Evolutionary conservation across 2,797 vertebrate genomes (phyloP), one percentile per base, ranked within the genome.

Genomic region (Premnoplex brunnescens): DNA sequence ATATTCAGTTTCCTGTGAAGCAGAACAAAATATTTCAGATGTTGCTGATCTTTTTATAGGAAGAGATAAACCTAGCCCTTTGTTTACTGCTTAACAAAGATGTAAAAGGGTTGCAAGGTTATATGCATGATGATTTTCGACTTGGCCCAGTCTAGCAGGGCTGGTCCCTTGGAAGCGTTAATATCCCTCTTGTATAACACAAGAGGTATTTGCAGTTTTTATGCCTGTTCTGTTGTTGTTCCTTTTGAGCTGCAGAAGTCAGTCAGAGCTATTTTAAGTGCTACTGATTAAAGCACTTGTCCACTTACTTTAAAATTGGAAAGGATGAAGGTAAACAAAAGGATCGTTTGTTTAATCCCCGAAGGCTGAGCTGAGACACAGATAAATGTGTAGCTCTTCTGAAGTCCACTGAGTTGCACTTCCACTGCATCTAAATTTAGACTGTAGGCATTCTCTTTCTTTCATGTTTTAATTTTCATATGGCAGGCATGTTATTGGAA

Each of bases 281-380:
- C 76, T 59, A 46, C 79, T 83, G 62, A 52, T 82, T 76, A 74
- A 87, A 88, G 55, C 80, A 49, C 82, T 95, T 92, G 73, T 93
- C 82, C 77, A 54, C 0, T 0, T 85, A 72, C 44, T 74, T 92
- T 56, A 76, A 72, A 88, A 56, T 10, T 79, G 75, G 87, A 80
- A 94, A 86, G 73, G 85, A 75, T 81, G 59, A 39, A 86, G 28
- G 59, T 84, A 78, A 95, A 95, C 88, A 92, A 92, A 88, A 72
- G 54, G 51, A 46, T 94, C 3, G 1, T 81, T 90, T 78, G 36
- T 78, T 84, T 77, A 80, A 88, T 91, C 75, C 75, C 55, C 12
- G 4, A 21, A 67, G 85, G 28, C 83, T 77, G 76, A 51, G 64
- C 32, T 48, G 48, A 68, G 86, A 67, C 67, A 59, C 16, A 26